Conservation (phyloP, 1,140 invertebrate species). For the Bombus balteatus region DNA sequence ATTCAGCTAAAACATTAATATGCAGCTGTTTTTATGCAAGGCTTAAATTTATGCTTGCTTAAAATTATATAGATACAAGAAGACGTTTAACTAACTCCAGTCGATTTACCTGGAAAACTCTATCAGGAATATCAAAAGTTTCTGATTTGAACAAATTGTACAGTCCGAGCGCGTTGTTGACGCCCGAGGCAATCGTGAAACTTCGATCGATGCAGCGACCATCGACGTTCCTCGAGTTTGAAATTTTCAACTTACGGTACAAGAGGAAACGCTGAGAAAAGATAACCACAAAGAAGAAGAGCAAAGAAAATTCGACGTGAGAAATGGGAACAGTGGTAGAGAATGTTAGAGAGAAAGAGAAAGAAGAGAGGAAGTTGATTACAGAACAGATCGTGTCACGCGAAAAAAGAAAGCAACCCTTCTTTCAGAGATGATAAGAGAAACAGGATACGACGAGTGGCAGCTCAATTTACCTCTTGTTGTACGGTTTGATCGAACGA, state of each 20-base stretch:
- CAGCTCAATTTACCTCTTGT: conserved; percentile 68
- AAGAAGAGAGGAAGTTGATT: conserved; percentile 45
- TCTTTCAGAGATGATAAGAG: conserved; percentile 56
- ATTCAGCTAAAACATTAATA: neutral
- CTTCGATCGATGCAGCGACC: conserved; percentile 52
- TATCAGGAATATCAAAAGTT: conserved; percentile 49
- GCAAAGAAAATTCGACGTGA: conserved; percentile 19
- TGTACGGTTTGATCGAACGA: conserved; percentile 56
- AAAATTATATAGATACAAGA: neutral
- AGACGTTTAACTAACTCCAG: neutral
- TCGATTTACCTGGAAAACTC: conserved; percentile 29
- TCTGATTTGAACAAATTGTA: conserved; percentile 60
- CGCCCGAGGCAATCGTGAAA: conserved; percentile 49
- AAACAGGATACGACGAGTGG: conserved; percentile 57
- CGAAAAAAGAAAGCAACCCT: conserved; percentile 54
- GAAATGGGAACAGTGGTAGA: neutral
- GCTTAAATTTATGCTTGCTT: neutral
- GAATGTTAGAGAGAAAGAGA: neutral
- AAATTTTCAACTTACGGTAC: conserved; percentile 52
- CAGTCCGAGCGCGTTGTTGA: conserved; percentile 51
- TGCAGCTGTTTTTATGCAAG: neutral
- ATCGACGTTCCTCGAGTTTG: conserved; percentile 43
- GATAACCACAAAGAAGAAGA: neutral
- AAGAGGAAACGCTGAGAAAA: neutral
- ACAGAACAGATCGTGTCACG: conserved; percentile 49